Percentiles rank a stretch among this genome's conserved stretches.
These are phyloP conservation scores for Taxidea taxus DNA, from an alignment of 2,113 vertebrate species.

Conservation along the genomic window DNA sequence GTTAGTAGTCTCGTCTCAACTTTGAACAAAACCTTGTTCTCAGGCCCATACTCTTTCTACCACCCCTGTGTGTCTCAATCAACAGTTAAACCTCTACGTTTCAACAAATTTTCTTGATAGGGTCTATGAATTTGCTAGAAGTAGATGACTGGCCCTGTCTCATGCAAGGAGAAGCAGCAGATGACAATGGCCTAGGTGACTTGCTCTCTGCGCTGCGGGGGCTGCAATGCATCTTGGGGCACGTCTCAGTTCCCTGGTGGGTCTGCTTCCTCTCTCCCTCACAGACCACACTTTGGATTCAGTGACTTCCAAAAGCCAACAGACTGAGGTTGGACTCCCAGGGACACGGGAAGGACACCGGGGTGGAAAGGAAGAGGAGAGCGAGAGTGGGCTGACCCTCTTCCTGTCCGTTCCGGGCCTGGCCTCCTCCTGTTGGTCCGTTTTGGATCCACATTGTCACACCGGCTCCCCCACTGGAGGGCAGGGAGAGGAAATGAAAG, in stretches of 20 bases:
- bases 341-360: not conserved
- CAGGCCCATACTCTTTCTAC: not conserved
- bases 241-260: not conserved
- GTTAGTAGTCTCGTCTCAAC: not conserved
- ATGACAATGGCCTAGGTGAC: too few relatives aligned
- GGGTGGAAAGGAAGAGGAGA: not conserved
- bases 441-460: not conserved
- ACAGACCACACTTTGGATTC: not conserved
- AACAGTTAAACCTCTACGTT: not conserved
- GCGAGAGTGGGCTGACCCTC: not conserved
- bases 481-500: not conserved
- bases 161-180: not conserved
- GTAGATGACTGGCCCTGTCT: not conserved
- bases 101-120: not conserved
- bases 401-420: not conserved
- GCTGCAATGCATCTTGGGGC: not conserved
- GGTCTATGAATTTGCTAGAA: not conserved
- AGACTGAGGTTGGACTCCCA: not conserved
- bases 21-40: not conserved
- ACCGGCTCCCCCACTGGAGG: not conserved
- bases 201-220: not conserved
- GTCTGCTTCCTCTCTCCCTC: not conserved
- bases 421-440: not conserved
- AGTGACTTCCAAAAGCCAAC: not conserved
- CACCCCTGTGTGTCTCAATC: not conserved